Evolutionary conservation across 1,140 invertebrate species (phyloP).

Genomic region (Neelides sp.): DNA sequence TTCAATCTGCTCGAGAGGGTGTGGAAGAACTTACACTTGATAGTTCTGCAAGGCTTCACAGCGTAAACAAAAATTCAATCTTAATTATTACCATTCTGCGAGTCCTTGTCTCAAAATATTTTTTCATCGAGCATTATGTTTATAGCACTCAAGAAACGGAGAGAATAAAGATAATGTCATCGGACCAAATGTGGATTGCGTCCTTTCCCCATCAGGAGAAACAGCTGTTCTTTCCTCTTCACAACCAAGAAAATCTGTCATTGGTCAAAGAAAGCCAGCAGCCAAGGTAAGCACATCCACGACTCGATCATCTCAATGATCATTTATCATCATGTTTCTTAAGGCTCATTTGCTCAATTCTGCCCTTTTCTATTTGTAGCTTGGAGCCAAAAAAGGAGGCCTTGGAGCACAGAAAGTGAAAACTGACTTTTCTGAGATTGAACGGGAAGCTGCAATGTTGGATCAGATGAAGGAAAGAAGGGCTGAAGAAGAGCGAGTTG

Average conservation of each 20-base stretch:
- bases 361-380: constrained; percentile 36
- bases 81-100: no score
- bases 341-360: no score
- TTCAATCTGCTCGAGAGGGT: constrained; percentile 17
- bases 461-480: constrained; percentile 56
- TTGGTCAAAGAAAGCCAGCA: constrained; percentile 49
- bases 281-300: constrained; percentile 43
- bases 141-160: no score
- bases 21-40: constrained; percentile 14
- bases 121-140: no score
- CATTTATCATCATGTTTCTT: background rate
- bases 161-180: no score
- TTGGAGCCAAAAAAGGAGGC: constrained; percentile 73
- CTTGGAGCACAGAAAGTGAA: constrained; percentile 94
- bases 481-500: constrained; percentile 32
- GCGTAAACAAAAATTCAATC: no score
- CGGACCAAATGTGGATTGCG: constrained; percentile 43
- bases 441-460: constrained; percentile 68
- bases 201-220: constrained; percentile 37
- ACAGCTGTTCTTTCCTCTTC: constrained; percentile 30
- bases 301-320: background rate
- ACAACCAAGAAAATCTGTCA: constrained; percentile 51
- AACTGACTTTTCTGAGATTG: constrained; percentile 90
- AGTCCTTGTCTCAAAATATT: constrained; percentile 12
- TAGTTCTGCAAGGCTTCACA: constrained; percentile 13